Conservation (phyloP, 2,888 invertebrate genomes). For the Ditula angustiorana region DNA sequence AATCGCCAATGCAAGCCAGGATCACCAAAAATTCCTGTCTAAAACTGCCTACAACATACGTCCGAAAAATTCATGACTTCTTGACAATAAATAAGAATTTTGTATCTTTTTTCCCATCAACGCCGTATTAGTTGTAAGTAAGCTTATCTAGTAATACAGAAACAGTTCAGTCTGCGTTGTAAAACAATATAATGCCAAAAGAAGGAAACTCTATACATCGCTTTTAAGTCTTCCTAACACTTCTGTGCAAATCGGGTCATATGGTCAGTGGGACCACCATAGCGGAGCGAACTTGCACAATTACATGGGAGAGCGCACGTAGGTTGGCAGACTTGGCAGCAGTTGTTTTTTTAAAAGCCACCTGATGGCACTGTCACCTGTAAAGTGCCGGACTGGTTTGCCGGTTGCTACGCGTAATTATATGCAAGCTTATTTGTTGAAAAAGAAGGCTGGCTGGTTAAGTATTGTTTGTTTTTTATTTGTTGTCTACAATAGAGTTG, state of each 20-base stretch:
- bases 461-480: neutral
- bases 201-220: slow-evolving; percentile 22
- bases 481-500: too few relatives aligned
- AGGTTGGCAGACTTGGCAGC: slow-evolving; percentile 29
- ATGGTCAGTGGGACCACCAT: slow-evolving; percentile 63
- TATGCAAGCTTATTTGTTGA: slow-evolving; percentile 37
- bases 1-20: too few relatives aligned
- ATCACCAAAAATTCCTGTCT: too few relatives aligned
- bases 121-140: too few relatives aligned
- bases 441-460: slow-evolving; percentile 21
- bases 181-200: neutral
- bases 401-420: slow-evolving; percentile 33
- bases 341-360: slow-evolving; percentile 34
- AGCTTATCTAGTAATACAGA: too few relatives aligned
- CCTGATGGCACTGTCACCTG: slow-evolving; percentile 39
- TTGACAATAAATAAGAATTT: too few relatives aligned
- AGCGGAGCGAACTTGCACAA: slow-evolving; percentile 46
- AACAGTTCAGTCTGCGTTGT: too few relatives aligned
- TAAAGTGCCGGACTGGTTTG: slow-evolving; percentile 37
- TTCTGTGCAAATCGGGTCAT: slow-evolving; percentile 54
- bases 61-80: too few relatives aligned
- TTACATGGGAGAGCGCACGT: slow-evolving; percentile 63
- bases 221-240: slow-evolving; percentile 53
- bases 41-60: too few relatives aligned
- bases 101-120: too few relatives aligned